These are phyloP conservation scores for Callocephalon fimbriatum DNA, from an alignment of 2,113 vertebrate genomes.

Conservation along the genomic window DNA sequence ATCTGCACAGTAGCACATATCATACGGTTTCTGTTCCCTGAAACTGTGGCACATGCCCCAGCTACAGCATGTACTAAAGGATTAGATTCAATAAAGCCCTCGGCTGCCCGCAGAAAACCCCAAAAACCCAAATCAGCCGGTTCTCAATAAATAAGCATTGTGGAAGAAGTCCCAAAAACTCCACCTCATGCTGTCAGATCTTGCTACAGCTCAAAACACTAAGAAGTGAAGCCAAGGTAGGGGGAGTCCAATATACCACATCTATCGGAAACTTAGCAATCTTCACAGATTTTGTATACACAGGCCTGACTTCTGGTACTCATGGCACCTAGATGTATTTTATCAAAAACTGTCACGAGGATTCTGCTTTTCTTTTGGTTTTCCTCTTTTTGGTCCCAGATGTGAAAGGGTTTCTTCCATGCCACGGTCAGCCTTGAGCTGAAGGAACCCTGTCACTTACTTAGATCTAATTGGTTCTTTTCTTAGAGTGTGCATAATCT, in stretches of 20 bases:
- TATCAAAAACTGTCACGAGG: neutral
- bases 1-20: neutral
- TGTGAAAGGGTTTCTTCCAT: neutral
- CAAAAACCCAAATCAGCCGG: neutral
- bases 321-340: neutral
- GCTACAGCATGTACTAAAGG: fast-evolving
- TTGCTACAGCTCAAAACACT: neutral
- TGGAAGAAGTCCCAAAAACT: neutral
- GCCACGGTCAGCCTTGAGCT: neutral
- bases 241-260: neutral
- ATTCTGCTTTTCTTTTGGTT: neutral
- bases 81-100: neutral
- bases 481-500: neutral
- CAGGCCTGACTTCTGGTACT: neutral
- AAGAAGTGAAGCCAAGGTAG: neutral
- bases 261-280: neutral
- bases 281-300: neutral
- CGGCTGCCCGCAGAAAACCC: neutral
- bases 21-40: neutral
- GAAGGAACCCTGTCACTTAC: neutral
- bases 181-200: neutral
- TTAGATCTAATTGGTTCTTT: neutral
- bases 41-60: neutral
- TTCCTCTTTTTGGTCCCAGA: neutral
- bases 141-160: neutral